Conservation (phyloP, 2,113 vertebrate genomes). For the Halcyon malimbica region DNA sequence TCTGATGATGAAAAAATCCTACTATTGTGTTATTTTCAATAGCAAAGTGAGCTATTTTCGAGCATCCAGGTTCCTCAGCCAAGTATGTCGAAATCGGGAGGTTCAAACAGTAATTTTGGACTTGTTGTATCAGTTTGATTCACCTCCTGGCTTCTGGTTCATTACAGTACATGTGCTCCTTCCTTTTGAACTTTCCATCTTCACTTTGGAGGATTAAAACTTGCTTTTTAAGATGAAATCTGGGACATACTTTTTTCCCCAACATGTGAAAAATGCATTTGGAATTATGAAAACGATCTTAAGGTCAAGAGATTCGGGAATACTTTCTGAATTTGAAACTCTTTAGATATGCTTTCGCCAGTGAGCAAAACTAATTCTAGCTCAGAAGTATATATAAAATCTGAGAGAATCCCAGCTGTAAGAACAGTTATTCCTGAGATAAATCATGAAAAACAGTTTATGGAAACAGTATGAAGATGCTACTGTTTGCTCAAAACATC, state of each 20-base stretch:
- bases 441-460: background rate
- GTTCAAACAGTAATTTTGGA: background rate
- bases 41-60: background rate
- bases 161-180: background rate
- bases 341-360: background rate
- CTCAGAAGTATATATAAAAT: background rate
- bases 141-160: background rate
- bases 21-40: background rate
- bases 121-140: background rate
- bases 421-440: background rate
- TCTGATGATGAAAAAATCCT: background rate
- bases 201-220: background rate
- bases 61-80: background rate
- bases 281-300: background rate
- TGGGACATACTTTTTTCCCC: rapidly evolving
- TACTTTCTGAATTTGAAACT: background rate
- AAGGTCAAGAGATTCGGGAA: background rate
- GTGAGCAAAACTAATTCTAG: background rate
- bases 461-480: background rate
- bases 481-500: background rate
- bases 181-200: background rate
- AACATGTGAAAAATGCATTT: background rate
- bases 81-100: background rate
- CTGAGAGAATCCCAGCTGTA: background rate
- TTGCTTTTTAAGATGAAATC: background rate